phyloP scores from a whole-genome alignment of 2,888 invertebrate genomes.

The Litoditis marina region DNA sequence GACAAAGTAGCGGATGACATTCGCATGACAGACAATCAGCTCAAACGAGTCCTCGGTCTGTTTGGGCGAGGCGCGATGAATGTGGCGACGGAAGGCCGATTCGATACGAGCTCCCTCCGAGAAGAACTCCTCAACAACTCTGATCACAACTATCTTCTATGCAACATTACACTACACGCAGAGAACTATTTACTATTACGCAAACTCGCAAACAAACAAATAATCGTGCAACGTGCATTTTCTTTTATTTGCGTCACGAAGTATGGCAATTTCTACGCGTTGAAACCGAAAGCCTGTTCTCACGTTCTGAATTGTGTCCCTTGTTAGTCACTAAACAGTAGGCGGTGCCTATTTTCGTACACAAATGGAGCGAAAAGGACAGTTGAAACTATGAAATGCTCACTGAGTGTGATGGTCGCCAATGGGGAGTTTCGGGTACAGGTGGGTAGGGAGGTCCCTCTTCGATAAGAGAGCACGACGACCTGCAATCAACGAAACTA shows the following conservation, averaged over 20 bases:
- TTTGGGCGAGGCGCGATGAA: slow-evolving; percentile 78
- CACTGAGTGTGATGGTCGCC: slow-evolving; percentile 80
- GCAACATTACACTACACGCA: too few species aligned
- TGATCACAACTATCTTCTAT: too few species aligned
- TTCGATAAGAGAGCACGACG: slow-evolving; percentile 67
- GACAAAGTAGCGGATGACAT: slow-evolving; percentile 92
- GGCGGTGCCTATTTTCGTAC: not conserved
- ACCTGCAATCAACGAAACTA: not conserved
- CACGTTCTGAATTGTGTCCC: too few species aligned
- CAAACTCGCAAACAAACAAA: too few species aligned
- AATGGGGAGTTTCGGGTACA: slow-evolving; percentile 82
- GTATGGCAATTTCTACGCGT: too few species aligned
- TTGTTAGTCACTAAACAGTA: too few species aligned
- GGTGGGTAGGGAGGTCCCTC: slow-evolving; percentile 94
- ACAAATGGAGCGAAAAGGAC: not conserved
- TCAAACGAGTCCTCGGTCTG: slow-evolving; percentile 83
- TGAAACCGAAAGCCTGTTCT: too few species aligned
- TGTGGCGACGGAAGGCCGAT: slow-evolving; percentile 81
- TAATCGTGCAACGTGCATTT: too few species aligned
- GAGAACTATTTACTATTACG: too few species aligned
- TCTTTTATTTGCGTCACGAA: too few species aligned
- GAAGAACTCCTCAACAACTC: slow-evolving; percentile 54
- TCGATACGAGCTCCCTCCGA: slow-evolving; percentile 57
- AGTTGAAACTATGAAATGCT: not conserved
- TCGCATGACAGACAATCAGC: slow-evolving; percentile 90